Conservation (phyloP, 2,888 invertebrate species). For the Bedellia somnulentella region DNA sequence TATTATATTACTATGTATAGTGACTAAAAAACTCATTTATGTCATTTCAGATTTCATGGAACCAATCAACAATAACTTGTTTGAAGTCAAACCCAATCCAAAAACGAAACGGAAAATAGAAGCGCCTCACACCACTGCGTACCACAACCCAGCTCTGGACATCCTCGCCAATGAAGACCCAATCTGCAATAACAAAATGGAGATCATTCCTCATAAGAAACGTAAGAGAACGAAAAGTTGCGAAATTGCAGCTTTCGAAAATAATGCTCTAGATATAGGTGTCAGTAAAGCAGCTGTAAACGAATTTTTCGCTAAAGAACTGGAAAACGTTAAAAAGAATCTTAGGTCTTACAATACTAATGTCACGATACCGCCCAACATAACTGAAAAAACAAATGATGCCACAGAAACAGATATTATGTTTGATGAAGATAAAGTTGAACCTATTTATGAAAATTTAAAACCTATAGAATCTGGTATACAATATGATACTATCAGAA, state of each 20-base stretch:
- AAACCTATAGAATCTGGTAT: constrained; percentile 8
- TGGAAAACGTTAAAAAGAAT: constrained; percentile 38
- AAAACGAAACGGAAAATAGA: constrained; percentile 41
- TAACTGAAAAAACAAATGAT: too few species aligned
- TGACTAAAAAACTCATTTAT: too few species aligned
- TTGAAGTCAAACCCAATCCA: constrained; percentile 34
- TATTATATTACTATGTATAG: too few species aligned
- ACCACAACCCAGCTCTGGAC: constrained; percentile 47
- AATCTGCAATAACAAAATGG: constrained; percentile 54
- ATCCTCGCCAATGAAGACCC: constrained; percentile 46
- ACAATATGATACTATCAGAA: background rate
- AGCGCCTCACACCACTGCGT: constrained; percentile 32
- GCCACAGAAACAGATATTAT: background rate
- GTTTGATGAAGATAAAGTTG: constrained; percentile 9
- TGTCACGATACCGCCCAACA: too few species aligned
- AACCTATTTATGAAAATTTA: constrained; percentile 34
- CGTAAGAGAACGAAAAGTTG: constrained; percentile 38
- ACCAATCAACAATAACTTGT: constrained; percentile 42
- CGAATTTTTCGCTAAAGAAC: constrained; percentile 34
- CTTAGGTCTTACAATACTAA: background rate
- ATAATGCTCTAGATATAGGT: constrained; percentile 41
- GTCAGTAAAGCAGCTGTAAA: constrained; percentile 33
- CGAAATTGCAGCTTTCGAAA: constrained; percentile 39
- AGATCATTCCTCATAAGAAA: constrained; percentile 40
- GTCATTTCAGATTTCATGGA: too few species aligned